A percentile compares a stretch with the other conserved stretches of the same genome.
These are phyloP conservation scores for Drosophila arizonae DNA, from an alignment of 1,140 invertebrate genomes.

Conservation along the genomic window DNA sequence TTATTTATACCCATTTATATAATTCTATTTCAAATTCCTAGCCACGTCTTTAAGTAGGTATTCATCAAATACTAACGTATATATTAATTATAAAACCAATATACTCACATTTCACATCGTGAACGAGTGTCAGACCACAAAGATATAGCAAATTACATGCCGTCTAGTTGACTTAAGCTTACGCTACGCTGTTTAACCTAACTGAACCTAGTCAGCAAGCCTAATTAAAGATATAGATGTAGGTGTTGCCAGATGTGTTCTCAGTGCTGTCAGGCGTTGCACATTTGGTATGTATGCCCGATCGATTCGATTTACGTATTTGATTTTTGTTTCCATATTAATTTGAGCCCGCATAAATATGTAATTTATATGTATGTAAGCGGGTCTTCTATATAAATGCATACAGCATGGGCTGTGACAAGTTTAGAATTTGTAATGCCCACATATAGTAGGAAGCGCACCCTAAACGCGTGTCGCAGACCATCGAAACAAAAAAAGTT, in stretches of 20 bases:
- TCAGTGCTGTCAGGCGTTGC: no score
- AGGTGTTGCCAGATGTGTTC: no score
- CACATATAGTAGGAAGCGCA: conserved; percentile 11
- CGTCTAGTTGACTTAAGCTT: not conserved
- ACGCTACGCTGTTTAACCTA: not conserved
- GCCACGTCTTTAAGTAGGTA: no score
- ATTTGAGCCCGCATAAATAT: conserved; percentile 28
- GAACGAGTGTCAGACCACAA: not conserved
- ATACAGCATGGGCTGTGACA: conserved; percentile 6
- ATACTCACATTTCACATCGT: no score
- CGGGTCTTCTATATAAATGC: not conserved
- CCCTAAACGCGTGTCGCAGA: not conserved
- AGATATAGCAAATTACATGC: not conserved
- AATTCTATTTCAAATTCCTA: no score
- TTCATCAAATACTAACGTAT: no score
- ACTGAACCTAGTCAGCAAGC: no score
- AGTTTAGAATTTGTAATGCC: conserved; percentile 30
- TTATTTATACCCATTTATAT: no score
- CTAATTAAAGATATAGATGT: no score
- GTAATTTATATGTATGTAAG: conserved; percentile 2
- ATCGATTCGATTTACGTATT: not conserved
- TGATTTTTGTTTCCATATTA: conserved; percentile 3
- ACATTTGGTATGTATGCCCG: not conserved
- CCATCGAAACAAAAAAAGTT: not conserved
- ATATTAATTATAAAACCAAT: no score